Conservation (phyloP, 2,797 vertebrate species). For the Chelonia mydas region DNA sequence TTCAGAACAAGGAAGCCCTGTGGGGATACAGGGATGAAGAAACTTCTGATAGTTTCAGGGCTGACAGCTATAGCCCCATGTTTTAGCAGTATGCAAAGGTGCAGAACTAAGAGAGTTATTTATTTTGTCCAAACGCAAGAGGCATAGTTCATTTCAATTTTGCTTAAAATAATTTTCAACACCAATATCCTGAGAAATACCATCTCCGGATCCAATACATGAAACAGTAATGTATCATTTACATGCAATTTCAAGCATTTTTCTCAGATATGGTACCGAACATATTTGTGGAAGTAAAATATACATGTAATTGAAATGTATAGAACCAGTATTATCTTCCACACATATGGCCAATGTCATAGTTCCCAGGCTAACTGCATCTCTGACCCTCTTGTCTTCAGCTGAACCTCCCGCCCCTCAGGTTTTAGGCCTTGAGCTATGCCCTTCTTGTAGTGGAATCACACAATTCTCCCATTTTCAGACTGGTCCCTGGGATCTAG, state of each 20-base stretch:
- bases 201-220: not conserved
- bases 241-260: not conserved
- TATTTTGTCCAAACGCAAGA: not conserved
- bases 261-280: not conserved
- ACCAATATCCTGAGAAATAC: not conserved
- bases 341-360: not conserved
- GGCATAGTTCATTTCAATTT: not conserved
- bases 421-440: not conserved
- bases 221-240: not conserved
- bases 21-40: constrained; percentile 21
- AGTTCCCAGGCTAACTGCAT: not conserved
- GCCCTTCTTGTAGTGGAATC: not conserved
- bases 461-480: not conserved
- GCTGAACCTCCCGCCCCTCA: not conserved
- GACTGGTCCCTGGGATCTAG: not conserved
- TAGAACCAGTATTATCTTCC: not conserved
- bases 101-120: not conserved
- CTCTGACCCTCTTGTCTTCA: not conserved
- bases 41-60: constrained; percentile 41
- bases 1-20: constrained; percentile 49
- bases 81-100: not conserved
- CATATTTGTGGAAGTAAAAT: not conserved
- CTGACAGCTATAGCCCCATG: not conserved
- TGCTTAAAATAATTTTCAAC: not conserved
- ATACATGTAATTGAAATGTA: not conserved